Evolutionary conservation across 2,797 vertebrate genomes (phyloP), one percentile per base, ranked within the genome.

Genomic region (Mycteria americana): DNA sequence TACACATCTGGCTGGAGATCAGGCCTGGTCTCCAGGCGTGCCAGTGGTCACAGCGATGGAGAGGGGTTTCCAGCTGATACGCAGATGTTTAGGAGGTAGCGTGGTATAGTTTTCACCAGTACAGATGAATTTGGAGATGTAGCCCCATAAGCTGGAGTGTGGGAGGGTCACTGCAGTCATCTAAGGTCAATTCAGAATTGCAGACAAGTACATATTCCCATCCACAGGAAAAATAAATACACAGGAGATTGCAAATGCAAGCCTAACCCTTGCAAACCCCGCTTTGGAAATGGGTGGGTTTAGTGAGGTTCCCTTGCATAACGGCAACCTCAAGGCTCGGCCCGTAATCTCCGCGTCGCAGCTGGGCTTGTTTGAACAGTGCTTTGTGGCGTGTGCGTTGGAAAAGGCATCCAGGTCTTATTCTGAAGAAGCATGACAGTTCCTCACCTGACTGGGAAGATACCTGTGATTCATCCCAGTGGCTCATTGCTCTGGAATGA

Each of bases 381-480:
- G 1, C 31, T 37, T 64, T 43, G 43, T 21, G 57, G 50, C 1
- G 0, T 50, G 8, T 43, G 25, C 1, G 0, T 46, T 37, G 16
- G 74, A 69, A 90, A 51, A 72, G 28, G 22, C 17, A 54, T 50
- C 41, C 56, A 62, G 12, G 41, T 41, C 17, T 30, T 56, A 3
- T 84, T 46, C 22, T 75, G 54, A 64, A 81, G 64, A 41, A 76
- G 30, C 22, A 4, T 10, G 33, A 51, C 30, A 31, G 50, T 67
- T 80, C 54, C 68, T 74, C 46, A 53, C 56, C 50, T 41, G 69
- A 18, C 37, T 51, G 63, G 45, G 21, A 69, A 76, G 30, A 39
- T 63, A 59, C 18, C 45, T 31, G 37, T 45, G 45, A 35, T 46
- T 86, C 45, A 53, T 76, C 41, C 43, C 30, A 19, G 37, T 2